Base-by-base conservation (phyloP, 2,113 vertebrate species). In the Ceyx cyanopectus region DNA sequence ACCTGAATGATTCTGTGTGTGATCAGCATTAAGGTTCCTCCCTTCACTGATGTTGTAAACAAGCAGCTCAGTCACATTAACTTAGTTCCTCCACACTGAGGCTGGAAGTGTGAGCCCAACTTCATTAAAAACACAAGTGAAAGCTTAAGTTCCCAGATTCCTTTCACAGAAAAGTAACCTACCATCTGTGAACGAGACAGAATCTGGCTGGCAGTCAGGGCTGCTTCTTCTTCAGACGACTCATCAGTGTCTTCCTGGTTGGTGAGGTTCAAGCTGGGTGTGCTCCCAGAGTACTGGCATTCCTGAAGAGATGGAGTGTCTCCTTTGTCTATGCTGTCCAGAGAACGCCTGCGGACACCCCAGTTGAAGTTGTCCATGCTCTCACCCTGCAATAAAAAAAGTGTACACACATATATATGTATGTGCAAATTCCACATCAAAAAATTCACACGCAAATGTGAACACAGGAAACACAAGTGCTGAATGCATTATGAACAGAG, bases 361-460 rank as follows among this genome's bases (percentile, higher is more conserved):
- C 99, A 99, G 97, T 99, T 99, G 96, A 99, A 99, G 96, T 99
- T 99, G 97, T 99, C 99, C 99, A 99, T 99, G 92, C 99, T 99
- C 97, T 99, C 99, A 75, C 99, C 99, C 99, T 99, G 96, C 82
- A 97, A 97, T 5, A 95, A 93, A 62, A 82, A 93, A 87, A 19
- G 68, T 54, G 89, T 84, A 29, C 89, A 89, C 37, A 68, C 6
- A 24, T 50, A 32, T 32, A 24, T 50, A 32, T 32, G 30, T 78
- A 79, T 37, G 20, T 57, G 90, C 0, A 0, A 61, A 46, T 89
- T 53, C 57, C 54, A 30, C 9, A 5, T 14, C n/a, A 46, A 46
- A 30, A 70, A 86, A 76, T 43, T 14, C 72, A 83, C 29, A 95
- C 34, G 90, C n/a, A 66, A 74, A 92, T 70, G 70, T 45, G 32